Base-by-base conservation (phyloP, 1,140 invertebrate species). In the Leptestheria dahalacensis region DNA sequence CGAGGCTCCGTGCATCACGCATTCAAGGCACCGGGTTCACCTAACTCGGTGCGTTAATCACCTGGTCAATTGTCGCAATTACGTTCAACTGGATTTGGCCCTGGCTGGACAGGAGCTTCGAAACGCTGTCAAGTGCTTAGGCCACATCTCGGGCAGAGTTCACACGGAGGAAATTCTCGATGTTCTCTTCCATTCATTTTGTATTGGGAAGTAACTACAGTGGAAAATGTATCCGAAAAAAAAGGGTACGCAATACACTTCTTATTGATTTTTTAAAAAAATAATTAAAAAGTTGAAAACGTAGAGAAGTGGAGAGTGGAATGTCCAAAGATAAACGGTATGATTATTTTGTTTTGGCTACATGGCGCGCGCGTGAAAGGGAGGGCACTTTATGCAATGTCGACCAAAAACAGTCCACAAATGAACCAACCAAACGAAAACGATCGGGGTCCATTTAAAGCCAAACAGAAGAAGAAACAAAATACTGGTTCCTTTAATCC, bases 131-230 rank as follows among this genome's bases (percentile, higher is more conserved):
- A 72, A 76, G 65, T 77, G 82, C 68, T 68, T 91, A 47, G 85
- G 84, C 24, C 80, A 81, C 68, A 81, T 92, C 60, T 86, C 85
- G 25, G 88, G 88, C 1, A 75, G 79, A 67, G 77, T 89, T 57
- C 81, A 77, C 49, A 80, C 81, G 4, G 85, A 90, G 70, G 78
- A 91, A 64, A 79, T 91, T 66, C 72, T 91, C 41, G 84, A 91
- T 77, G 77, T 88, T 48, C 83, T 92, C 64, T 91, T 92, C 69
- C 80, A 75, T 72, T 81, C 86, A 61, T 91, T 89, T 78, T 92
- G 89, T 75, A 88, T 92, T 71, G 88, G 88, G 61, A 92, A 91
- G 79, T 92, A 78, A 48, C 28, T 41, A 18, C 24, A 33, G 18
- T 51, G 48, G 46, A 46, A 57, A n/a, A n/a, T n/a, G n/a, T n/a